Evolutionary conservation across 2,888 invertebrate genomes (phyloP).

Genomic region (Eulithis testata): DNA sequence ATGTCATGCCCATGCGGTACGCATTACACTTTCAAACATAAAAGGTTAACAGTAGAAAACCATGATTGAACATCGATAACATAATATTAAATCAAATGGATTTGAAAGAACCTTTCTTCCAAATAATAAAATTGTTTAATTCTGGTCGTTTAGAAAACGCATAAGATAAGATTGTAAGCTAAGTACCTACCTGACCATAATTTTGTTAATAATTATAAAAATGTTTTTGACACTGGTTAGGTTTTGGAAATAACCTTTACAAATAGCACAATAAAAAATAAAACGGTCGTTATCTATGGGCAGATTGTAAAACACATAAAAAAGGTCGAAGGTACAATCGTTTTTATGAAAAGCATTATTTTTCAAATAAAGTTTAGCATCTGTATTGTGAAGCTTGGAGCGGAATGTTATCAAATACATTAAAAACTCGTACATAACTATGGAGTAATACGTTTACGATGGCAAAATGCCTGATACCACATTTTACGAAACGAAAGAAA

Average conservation of each 20-base stretch:
- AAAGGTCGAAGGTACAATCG: constrained; percentile 32
- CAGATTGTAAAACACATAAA: constrained; percentile 38
- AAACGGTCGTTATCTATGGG: constrained; percentile 54
- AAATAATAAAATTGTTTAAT: too few species aligned
- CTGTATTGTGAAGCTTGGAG: background rate
- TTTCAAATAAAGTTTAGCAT: constrained; percentile 17
- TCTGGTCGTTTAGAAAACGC: too few species aligned
- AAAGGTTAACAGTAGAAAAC: too few species aligned
- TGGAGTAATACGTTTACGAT: background rate
- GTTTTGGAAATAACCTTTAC: constrained; percentile 10
- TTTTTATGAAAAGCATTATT: constrained; percentile 28
- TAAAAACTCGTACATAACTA: background rate
- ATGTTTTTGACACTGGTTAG: background rate
- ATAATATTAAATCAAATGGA: too few species aligned
- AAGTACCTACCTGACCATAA: too few species aligned
- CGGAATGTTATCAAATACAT: background rate
- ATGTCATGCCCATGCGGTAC: too few species aligned
- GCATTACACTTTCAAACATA: too few species aligned
- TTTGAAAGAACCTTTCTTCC: too few species aligned
- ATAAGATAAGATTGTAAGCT: too few species aligned
- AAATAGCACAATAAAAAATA: constrained; percentile 52
- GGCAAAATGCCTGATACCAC: background rate
- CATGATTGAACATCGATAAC: too few species aligned
- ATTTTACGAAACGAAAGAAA: background rate
- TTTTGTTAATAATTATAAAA: too few species aligned